Percentiles rank a stretch among this genome's conserved stretches.
Evolutionary conservation across 2,888 invertebrate genomes (phyloP).

Genomic region (Argyresthia goedartella): DNA sequence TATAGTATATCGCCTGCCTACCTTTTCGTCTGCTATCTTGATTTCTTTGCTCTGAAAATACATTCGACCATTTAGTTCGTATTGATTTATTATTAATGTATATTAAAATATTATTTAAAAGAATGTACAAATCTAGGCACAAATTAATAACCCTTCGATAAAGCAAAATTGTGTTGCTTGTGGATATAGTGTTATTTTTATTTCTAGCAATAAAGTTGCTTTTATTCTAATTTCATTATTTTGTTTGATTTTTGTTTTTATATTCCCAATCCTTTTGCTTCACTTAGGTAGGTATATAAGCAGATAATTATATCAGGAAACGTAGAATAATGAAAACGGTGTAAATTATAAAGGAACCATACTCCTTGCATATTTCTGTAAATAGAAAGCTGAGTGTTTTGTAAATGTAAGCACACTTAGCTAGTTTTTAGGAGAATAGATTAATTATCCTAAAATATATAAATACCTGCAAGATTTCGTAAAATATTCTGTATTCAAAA

Average conservation of each 20-base stretch:
- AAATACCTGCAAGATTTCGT: neutral
- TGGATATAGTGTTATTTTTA: constrained; percentile 62
- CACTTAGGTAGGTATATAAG: constrained; percentile 17
- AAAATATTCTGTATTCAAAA: constrained; percentile 14
- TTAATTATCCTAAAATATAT: constrained; percentile 12
- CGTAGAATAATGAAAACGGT: constrained; percentile 24
- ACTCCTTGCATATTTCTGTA: constrained; percentile 66
- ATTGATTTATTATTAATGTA: neutral
- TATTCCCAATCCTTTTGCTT: constrained; percentile 24
- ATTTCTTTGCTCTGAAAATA: neutral
- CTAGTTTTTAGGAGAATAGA: constrained; percentile 19
- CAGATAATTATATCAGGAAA: neutral
- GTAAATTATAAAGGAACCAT: constrained; percentile 64
- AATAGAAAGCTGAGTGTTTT: constrained; percentile 29
- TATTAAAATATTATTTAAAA: neutral
- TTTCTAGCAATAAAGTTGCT: constrained; percentile 69
- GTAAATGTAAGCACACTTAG: constrained; percentile 29
- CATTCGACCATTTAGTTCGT: neutral
- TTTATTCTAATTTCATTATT: constrained; percentile 54
- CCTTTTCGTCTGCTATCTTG: neutral
- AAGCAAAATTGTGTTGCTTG: constrained; percentile 61
- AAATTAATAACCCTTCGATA: constrained; percentile 26
- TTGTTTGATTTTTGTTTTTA: constrained; percentile 38
- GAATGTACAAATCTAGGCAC: constrained; percentile 59
- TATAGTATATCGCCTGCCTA: neutral